A percentile compares a stretch with the other conserved stretches of the same genome.
Evolutionary conservation across 2,797 vertebrate genomes (phyloP).

Genomic region (Paguma larvata): DNA sequence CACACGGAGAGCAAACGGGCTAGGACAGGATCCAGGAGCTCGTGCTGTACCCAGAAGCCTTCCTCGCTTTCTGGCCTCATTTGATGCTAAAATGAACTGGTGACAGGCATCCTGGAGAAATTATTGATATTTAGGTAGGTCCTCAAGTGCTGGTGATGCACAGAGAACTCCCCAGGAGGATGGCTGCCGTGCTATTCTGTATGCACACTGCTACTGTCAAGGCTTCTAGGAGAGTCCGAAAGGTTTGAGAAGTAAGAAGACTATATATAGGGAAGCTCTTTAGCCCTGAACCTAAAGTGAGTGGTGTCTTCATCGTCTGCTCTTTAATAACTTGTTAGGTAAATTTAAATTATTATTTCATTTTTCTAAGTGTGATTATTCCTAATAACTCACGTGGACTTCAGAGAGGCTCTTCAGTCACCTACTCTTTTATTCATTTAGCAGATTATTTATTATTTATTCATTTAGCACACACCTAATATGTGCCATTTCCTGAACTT

Average conservation of each 20-base stretch:
- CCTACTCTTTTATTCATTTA: not conserved
- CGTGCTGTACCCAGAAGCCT: accelerated
- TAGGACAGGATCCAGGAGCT: not conserved
- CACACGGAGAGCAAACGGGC: conserved; percentile 29
- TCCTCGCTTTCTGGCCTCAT: conserved; percentile 16
- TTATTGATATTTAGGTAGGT: conserved; percentile 62
- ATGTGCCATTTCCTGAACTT: not conserved
- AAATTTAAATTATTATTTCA: conserved; percentile 37
- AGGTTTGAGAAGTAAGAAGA: not conserved
- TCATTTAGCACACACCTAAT: not conserved
- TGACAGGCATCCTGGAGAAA: conserved; percentile 47
- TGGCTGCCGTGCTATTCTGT: not conserved
- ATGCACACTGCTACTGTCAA: not conserved
- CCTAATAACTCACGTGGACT: not conserved
- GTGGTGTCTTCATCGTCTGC: not conserved
- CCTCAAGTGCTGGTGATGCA: not conserved
- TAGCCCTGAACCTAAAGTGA: not conserved
- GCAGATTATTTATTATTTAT: not conserved
- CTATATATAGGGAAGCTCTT: not conserved
- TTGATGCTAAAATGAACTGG: conserved; percentile 44
- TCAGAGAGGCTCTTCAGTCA: not conserved
- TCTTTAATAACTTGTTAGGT: not conserved
- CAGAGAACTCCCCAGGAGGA: not conserved
- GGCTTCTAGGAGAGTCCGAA: not conserved
- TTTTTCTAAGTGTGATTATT: conserved; percentile 24